Evolutionary conservation across 2,888 invertebrate species (phyloP).

Genomic region (Graphium colonna): DNA sequence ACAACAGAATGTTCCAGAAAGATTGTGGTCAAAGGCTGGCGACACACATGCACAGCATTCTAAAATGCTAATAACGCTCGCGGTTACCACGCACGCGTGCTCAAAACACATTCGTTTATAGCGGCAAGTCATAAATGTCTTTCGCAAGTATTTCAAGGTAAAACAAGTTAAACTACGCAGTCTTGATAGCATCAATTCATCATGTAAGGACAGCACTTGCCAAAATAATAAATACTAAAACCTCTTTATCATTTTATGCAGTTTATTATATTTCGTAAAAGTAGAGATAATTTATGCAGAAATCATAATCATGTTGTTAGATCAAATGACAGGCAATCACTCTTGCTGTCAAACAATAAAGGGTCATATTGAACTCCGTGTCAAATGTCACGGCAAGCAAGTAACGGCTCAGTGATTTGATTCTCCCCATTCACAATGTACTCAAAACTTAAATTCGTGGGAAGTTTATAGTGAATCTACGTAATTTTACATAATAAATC

Average conservation of each 20-base stretch:
- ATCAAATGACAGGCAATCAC: background rate
- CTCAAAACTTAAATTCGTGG: background rate
- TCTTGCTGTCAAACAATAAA: background rate
- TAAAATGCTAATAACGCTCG: background rate
- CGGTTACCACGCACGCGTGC: background rate
- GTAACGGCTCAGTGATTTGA: background rate
- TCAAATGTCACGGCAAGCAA: slow-evolving; percentile 1
- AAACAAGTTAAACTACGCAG: too few relatives aligned
- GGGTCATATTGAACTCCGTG: background rate
- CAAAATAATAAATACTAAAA: too few relatives aligned
- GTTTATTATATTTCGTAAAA: too few relatives aligned
- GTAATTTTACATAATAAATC: background rate
- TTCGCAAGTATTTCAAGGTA: background rate
- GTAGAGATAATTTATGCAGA: too few relatives aligned
- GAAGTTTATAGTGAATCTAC: background rate
- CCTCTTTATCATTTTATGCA: too few relatives aligned
- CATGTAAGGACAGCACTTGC: too few relatives aligned
- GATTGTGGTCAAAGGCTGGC: too few relatives aligned
- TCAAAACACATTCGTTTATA: too few relatives aligned
- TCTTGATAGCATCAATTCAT: too few relatives aligned
- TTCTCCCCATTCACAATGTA: background rate
- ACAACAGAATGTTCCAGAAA: background rate
- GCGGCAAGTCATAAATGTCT: background rate
- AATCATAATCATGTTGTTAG: background rate
- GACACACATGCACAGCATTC: too few relatives aligned